Percentiles rank a stretch among this genome's conserved stretches.
These are phyloP conservation scores for Conus canariensis DNA, from an alignment of 2,888 invertebrate genomes.

Conservation along the genomic window DNA sequence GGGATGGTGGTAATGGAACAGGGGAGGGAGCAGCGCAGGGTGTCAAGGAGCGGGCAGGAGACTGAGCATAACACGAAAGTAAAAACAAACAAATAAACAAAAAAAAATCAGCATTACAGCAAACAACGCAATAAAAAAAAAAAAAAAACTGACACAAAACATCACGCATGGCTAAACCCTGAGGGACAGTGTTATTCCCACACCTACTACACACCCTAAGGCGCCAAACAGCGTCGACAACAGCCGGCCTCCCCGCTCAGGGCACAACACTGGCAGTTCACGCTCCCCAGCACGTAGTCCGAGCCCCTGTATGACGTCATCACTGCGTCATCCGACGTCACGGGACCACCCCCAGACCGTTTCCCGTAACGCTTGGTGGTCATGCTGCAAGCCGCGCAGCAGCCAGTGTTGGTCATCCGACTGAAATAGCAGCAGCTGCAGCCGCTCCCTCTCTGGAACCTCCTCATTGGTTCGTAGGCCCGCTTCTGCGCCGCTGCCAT, in stretches of 20 bases:
- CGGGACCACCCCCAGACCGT: neutral
- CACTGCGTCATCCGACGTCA: neutral
- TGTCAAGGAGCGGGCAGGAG: too few relatives aligned
- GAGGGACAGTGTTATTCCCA: neutral
- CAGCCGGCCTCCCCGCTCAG: neutral
- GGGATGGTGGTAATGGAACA: too few relatives aligned
- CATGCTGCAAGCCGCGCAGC: neutral
- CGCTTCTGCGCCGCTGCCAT: neutral
- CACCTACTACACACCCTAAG: neutral
- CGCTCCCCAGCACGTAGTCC: neutral
- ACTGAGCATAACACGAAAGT: too few relatives aligned
- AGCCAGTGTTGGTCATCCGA: neutral
- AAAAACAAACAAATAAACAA: too few relatives aligned
- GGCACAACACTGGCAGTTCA: neutral
- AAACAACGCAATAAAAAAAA: too few relatives aligned
- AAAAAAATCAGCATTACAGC: neutral
- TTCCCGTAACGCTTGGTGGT: neutral
- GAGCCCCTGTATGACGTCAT: neutral
- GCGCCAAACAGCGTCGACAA: neutral
- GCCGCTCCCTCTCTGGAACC: neutral
- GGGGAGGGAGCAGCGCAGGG: too few relatives aligned
- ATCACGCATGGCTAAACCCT: too few relatives aligned
- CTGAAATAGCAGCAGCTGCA: slow-evolving; percentile 23
- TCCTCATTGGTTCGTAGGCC: neutral
- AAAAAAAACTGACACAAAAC: too few relatives aligned